Conservation (phyloP, 2,797 vertebrate species). For the Hozukius guyotensis region DNA sequence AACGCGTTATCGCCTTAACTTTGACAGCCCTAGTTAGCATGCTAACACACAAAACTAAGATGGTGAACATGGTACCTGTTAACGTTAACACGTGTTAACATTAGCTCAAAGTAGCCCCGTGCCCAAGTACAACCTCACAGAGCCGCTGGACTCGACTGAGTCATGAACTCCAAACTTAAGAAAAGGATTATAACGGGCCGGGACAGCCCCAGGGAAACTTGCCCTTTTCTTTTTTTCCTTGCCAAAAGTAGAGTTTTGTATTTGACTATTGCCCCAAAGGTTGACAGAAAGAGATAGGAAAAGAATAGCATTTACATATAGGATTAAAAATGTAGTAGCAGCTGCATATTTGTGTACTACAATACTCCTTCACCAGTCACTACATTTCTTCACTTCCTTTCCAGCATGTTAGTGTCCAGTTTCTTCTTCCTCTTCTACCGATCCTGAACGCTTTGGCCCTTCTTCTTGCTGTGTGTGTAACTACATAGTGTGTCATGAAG, state of each 20-base stretch:
- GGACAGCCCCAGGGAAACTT: constrained; percentile 2
- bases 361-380: not conserved
- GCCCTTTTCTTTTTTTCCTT: not conserved
- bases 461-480: not conserved
- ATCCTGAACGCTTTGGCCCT: not conserved
- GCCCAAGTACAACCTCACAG: not conserved
- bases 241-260: not conserved
- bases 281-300: not conserved
- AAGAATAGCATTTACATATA: not conserved
- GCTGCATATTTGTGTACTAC: not conserved
- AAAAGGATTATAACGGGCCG: not conserved
- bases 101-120: not conserved
- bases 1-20: too few relatives aligned
- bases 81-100: not conserved
- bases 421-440: not conserved
- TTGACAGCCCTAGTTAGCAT: too few relatives aligned
- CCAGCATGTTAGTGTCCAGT: not conserved
- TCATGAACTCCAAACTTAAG: not conserved
- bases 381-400: not conserved
- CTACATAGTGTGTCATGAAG: not conserved
- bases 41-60: not conserved
- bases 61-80: not conserved
- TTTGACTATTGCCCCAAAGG: not conserved
- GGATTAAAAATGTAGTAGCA: not conserved
- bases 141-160: not conserved